Evolutionary conservation across 2,888 invertebrate species (phyloP).

Genomic region (Archaeoteleia sp.): DNA sequence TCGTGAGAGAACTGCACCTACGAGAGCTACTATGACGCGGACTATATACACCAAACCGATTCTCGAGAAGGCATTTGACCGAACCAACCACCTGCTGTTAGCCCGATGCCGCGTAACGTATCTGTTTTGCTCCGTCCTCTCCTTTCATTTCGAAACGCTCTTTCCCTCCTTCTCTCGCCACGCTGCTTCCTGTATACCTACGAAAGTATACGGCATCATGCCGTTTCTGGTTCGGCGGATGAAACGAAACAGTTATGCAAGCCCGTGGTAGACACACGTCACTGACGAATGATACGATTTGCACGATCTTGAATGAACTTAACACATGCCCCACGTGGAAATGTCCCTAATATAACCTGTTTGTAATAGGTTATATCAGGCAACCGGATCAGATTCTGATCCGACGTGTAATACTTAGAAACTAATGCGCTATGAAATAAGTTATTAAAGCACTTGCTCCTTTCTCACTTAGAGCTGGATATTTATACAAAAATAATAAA

Average conservation of each 20-base stretch:
- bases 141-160: conserved; percentile 33
- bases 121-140: conserved; percentile 54
- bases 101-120: conserved; percentile 63
- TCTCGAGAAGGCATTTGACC: conserved; percentile 71
- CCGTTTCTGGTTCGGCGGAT: conserved; percentile 59
- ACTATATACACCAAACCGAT: conserved; percentile 65
- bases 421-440: too few species aligned
- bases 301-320: conserved; percentile 34
- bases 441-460: too few species aligned
- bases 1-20: conserved; percentile 49
- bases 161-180: conserved; percentile 40
- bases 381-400: background rate
- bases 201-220: conserved; percentile 64
- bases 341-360: conserved; percentile 17
- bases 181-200: conserved; percentile 54
- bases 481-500: too few species aligned
- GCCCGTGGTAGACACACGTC: conserved; percentile 40
- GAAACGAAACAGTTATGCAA: conserved; percentile 63
- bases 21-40: conserved; percentile 50
- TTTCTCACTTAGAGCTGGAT: too few species aligned
- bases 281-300: conserved; percentile 46
- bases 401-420: background rate
- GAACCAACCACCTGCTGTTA: conserved; percentile 72
- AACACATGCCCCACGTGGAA: conserved; percentile 32
- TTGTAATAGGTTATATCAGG: background rate